phyloP scores from a whole-genome alignment of 64 coral and sea anemone species.

The Actinia equina region DNA sequence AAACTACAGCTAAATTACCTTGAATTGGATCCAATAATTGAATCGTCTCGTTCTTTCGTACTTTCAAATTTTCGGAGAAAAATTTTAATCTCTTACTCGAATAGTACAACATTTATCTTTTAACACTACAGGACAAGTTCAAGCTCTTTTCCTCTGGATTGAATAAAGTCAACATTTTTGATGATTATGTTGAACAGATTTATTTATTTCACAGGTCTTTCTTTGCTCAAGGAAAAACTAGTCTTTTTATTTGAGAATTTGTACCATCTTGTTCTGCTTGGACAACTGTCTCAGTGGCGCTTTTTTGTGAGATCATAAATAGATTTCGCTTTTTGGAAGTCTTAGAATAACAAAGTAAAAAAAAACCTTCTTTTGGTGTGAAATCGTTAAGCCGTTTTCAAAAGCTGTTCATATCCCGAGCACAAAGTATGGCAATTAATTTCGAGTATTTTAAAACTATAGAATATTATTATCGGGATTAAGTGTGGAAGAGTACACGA shows the following conservation, averaged over 20 bases:
- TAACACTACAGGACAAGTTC: neutral
- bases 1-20: neutral
- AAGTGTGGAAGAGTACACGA: neutral
- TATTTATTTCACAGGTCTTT: neutral
- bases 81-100: too few relatives aligned
- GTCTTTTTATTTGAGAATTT: neutral
- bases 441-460: slow-evolving; percentile 7
- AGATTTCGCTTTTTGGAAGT: neutral
- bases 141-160: neutral
- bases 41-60: too few relatives aligned
- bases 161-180: neutral
- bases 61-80: too few relatives aligned
- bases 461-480: neutral
- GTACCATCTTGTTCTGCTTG: neutral
- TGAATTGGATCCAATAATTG: too few relatives aligned
- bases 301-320: neutral
- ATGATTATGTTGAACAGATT: neutral
- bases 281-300: too few relatives aligned
- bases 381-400: too few relatives aligned
- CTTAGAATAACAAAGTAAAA: too few relatives aligned
- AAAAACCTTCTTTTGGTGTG: too few relatives aligned
- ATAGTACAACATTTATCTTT: too few relatives aligned
- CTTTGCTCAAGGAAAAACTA: neutral
- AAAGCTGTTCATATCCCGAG: neutral
- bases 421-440: neutral